Percentiles rank a stretch among this genome's conserved stretches.
Evolutionary conservation across 2,113 vertebrate species (phyloP).

Genomic region (Archilochus colubris): DNA sequence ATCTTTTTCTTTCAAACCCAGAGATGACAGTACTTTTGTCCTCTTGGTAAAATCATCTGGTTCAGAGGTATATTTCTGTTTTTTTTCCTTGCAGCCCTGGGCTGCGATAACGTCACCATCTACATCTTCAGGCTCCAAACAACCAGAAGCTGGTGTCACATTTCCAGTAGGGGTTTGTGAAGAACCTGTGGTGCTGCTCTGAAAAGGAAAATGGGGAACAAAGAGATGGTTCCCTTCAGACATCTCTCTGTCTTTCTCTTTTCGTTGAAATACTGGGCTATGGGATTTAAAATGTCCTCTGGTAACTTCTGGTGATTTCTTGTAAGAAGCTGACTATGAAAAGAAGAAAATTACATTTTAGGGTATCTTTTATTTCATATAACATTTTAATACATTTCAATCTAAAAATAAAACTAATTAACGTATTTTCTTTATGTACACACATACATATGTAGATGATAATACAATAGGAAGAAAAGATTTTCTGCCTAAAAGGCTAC

Average conservation of each 20-base stretch:
- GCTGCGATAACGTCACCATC: background rate
- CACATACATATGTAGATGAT: background rate
- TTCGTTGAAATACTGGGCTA: slow-evolving; percentile 46
- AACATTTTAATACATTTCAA: background rate
- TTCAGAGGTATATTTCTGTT: background rate
- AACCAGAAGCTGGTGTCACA: background rate
- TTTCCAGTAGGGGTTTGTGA: background rate
- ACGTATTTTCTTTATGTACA: background rate
- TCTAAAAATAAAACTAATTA: background rate
- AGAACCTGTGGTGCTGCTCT: background rate
- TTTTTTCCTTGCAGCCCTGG: background rate
- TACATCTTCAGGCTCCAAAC: background rate
- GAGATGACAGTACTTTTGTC: background rate
- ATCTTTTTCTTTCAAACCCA: background rate
- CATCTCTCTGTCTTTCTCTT: slow-evolving; percentile 3
- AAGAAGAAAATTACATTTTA: background rate
- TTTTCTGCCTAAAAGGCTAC: background rate
- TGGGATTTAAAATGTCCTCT: slow-evolving; percentile 26
- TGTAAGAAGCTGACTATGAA: slow-evolving; percentile 32
- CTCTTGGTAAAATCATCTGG: background rate
- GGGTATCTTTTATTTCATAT: background rate
- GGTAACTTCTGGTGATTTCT: background rate
- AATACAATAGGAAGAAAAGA: background rate
- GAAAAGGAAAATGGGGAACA: slow-evolving; percentile 35
- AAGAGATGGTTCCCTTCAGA: background rate